Percentiles rank a stretch among this genome's conserved stretches.
phyloP scores from a whole-genome alignment of 2,113 vertebrate species.

The Caloenas nicobarica region DNA sequence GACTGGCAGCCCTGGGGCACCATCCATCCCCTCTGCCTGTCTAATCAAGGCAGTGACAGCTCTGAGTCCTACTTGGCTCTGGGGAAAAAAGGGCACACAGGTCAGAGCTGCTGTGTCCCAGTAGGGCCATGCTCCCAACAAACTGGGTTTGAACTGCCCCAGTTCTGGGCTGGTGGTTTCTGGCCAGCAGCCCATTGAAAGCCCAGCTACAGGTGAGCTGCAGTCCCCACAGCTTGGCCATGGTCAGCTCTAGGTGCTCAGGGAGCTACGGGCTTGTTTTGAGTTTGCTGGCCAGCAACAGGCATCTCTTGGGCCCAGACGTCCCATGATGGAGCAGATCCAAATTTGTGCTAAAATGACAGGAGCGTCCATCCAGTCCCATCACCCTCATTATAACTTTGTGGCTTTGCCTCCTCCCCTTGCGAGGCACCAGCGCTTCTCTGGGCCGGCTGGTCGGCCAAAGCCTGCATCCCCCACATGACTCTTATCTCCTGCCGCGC shows the following conservation, averaged over 20 bases:
- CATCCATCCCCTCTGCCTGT: no score
- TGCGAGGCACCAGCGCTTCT: not conserved
- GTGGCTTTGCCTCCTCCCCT: not conserved
- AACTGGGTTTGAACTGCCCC: not conserved
- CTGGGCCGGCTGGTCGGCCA: not conserved
- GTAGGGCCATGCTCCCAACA: not conserved
- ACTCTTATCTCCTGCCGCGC: not conserved
- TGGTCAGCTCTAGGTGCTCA: not conserved
- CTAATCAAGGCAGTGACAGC: not conserved
- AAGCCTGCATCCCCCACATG: accelerated
- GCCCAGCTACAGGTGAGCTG: not conserved
- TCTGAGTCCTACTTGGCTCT: not conserved
- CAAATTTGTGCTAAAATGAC: not conserved
- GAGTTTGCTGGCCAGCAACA: not conserved
- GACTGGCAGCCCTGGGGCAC: not conserved
- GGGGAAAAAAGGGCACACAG: accelerated
- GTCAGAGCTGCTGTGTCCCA: not conserved
- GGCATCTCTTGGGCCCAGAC: not conserved
- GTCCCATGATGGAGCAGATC: not conserved
- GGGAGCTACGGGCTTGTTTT: accelerated
- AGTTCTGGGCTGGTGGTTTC: not conserved
- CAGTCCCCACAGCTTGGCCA: not conserved
- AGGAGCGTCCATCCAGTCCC: not conserved
- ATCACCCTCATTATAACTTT: not conserved
- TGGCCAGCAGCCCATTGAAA: not conserved